Evolutionary conservation across 2,888 invertebrate genomes (phyloP), one percentile per base, ranked within the genome.

Genomic region (Branchipolynoe longqiensis): DNA sequence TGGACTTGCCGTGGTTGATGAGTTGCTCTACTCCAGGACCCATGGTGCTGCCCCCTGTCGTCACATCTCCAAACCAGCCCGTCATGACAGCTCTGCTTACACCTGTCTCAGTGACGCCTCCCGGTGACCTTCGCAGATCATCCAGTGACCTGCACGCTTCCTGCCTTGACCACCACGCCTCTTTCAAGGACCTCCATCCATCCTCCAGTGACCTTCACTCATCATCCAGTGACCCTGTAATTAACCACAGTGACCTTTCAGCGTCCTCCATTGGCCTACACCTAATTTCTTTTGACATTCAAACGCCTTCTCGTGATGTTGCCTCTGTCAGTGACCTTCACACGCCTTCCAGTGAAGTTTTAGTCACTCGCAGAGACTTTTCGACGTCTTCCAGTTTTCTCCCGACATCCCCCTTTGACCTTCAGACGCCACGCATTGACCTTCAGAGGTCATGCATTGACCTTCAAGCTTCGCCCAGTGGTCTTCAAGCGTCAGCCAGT

Each of bases 1-100:
- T 78, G 78, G 78, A 78, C 78, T 78, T 78, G 31, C 78, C 78
- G 1, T 78, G 78, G 78, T 6, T 78, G 78, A 25, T 78, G 1
- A 12, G 2, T 6, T 41, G 48, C 1, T 54, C 78, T 48, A 54
- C 78, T 4, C 41, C 41, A 25, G n/a, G 8, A 28, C 28, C 62
- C 62, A 62, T 48, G 8, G 8, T 48, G 8, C 48, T 12, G 48
- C 8, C 8, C 48, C 48, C n/a, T n/a, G n/a, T n/a, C n/a, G n/a
- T n/a, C n/a, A n/a, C n/a, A n/a, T n/a, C n/a, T n/a, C n/a, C n/a
- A n/a, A n/a, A n/a, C n/a, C n/a, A n/a, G n/a, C n/a, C n/a, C n/a
- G n/a, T n/a, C n/a, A n/a, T n/a, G n/a, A n/a, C n/a, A n/a, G n/a
- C n/a, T 22, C 62, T 62, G n/a, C 62, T 25, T 12, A 12, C 25